Conservation (phyloP, 2,113 vertebrate species). For the Cyprinus carpio region DNA sequence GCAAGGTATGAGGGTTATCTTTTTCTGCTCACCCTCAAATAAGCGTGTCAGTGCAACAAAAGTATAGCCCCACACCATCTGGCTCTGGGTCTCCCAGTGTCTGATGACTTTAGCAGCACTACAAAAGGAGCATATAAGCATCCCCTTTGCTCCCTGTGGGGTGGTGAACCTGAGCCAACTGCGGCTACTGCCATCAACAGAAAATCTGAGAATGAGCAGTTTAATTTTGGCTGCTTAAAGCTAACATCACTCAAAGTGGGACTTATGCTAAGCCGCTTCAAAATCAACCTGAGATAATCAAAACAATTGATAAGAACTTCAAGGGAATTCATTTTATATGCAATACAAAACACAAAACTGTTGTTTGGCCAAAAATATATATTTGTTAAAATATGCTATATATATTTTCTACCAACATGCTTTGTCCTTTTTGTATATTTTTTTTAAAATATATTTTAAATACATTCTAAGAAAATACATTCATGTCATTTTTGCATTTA, state of each 20-base stretch:
- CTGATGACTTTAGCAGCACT: conserved; percentile 27
- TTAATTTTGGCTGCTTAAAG: conserved; percentile 32
- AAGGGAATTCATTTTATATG: neutral
- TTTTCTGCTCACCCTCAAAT: conserved; percentile 21
- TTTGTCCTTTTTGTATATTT: too few relatives aligned
- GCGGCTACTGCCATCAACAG: neutral
- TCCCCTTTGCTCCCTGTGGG: neutral
- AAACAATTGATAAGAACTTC: neutral
- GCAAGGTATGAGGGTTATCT: conserved; percentile 6
- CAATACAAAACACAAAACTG: too few relatives aligned
- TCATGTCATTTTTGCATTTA: too few relatives aligned
- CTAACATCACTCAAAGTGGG: conserved; percentile 1
- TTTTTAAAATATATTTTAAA: too few relatives aligned
- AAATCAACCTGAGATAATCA: conserved; percentile 10
- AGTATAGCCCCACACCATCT: conserved; percentile 38
- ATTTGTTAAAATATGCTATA: too few relatives aligned
- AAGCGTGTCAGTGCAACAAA: conserved; percentile 40
- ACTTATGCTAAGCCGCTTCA: neutral
- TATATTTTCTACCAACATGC: too few relatives aligned
- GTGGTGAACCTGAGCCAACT: conserved; percentile 3
- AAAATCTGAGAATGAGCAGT: conserved; percentile 38
- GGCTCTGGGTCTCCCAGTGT: conserved; percentile 17
- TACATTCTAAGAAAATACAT: too few relatives aligned
- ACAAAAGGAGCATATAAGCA: conserved; percentile 13
- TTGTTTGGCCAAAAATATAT: too few relatives aligned